These are phyloP conservation scores for Bicyclus anynana DNA, from an alignment of 1,140 invertebrate species.

Conservation along the genomic window DNA sequence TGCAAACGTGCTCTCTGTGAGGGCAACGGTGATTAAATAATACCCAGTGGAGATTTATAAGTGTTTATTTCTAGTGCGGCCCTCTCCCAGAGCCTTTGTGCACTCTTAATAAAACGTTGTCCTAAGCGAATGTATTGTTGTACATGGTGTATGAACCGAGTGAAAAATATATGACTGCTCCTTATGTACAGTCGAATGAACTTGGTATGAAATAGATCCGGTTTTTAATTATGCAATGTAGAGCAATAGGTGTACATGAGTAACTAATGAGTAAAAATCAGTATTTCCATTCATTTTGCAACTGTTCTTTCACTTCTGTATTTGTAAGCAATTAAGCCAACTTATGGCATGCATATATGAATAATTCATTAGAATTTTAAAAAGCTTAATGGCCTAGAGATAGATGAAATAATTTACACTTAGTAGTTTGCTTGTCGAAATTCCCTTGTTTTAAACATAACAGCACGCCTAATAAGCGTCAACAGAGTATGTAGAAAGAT, in stretches of 20 bases:
- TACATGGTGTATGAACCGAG: slow-evolving; percentile 37
- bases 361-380: too few species aligned
- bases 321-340: too few species aligned
- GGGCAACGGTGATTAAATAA: slow-evolving; percentile 67
- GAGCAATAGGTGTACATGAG: neutral
- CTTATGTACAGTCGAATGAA: slow-evolving; percentile 30
- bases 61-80: slow-evolving; percentile 59
- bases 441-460: too few species aligned
- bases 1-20: slow-evolving; percentile 60
- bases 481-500: too few species aligned
- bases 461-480: too few species aligned
- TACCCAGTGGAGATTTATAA: slow-evolving; percentile 67
- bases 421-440: too few species aligned
- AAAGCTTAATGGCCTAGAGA: too few species aligned
- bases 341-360: too few species aligned
- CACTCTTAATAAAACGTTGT: slow-evolving; percentile 59
- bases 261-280: too few species aligned
- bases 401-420: too few species aligned
- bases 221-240: neutral
- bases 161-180: slow-evolving; percentile 50
- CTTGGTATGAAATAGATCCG: neutral
- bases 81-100: slow-evolving; percentile 45
- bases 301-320: too few species aligned
- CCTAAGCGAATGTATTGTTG: slow-evolving; percentile 54
- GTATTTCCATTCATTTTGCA: too few species aligned